Conservation (phyloP, 2,113 vertebrate genomes). For the Promerops cafer region DNA sequence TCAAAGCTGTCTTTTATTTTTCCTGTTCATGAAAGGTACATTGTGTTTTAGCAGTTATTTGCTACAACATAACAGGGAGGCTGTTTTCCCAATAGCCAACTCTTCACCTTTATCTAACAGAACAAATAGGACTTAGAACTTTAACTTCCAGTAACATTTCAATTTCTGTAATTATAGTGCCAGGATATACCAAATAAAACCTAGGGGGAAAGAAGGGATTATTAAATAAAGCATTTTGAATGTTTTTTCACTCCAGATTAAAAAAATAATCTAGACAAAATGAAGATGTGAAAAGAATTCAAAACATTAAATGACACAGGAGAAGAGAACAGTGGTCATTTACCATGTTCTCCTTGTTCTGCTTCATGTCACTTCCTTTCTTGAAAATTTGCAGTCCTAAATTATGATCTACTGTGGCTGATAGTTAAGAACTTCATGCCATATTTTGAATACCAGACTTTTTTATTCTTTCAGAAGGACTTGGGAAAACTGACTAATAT, state of each 20-base stretch:
- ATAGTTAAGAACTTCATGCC: neutral
- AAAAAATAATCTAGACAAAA: neutral
- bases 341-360: neutral
- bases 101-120: neutral
- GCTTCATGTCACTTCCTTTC: neutral
- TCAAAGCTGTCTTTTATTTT: neutral
- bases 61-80: neutral
- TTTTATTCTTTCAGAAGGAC: neutral
- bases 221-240: neutral
- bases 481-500: neutral
- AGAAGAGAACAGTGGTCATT: neutral
- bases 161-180: neutral
- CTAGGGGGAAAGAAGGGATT: neutral
- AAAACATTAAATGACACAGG: neutral
- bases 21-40: neutral
- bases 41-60: neutral
- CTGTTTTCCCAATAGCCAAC: neutral
- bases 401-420: neutral
- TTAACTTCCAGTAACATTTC: neutral
- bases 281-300: neutral
- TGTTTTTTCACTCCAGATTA: neutral
- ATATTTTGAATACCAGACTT: neutral
- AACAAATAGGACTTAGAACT: neutral
- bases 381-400: neutral
- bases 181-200: neutral